Base-by-base conservation (phyloP, 2,113 vertebrate species). In the Odobenus rosmarus region DNA sequence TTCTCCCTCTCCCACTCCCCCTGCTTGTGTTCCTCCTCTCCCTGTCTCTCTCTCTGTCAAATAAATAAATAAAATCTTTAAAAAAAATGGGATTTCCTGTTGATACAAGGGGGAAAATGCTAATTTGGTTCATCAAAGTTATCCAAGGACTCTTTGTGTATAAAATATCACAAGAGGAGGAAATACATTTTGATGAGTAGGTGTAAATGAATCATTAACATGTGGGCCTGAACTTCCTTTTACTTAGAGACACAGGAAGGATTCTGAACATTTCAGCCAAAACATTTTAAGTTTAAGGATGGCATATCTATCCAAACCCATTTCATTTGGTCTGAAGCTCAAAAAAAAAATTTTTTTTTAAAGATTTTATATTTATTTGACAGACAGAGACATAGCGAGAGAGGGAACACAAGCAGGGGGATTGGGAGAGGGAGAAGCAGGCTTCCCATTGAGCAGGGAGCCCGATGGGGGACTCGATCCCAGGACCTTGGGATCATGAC, bases 131-230 rank as follows among this genome's bases (percentile, higher is more conserved):
- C 36, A 55, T 96, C 83, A 95, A 57, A 67, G 46, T 92, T 93
- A 88, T 91, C 16, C 59, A 88, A 85, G 31, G 42, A 74, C 4
- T 91, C 21, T 93, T 82, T 94, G 55, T 86, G 15, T 93, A 80
- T 91, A 81, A 97, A 57, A 11, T 93, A 23, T 55, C 39, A 88
- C 6, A 93, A 62, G 72, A 96, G 69, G 67, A 96, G 88, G 49
- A 62, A 71, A 33, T 92, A 59, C 0, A 55, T 83, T 96, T 93
- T 93, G 39, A 88, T 88, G 59, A 97, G 64, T 71, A 71, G 94
- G 31, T 94, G n/a, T 93, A 96, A 97, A 90, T 97, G 81, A 94
- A 89, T 97, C 49, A 84, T 28, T 93, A 76, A 67, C 39, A 83
- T 76, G 59, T 88, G 6, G 49, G 5, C 16, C 24, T 85, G 55